Evolutionary conservation across 1,140 invertebrate genomes (phyloP).

Genomic region (Trichonephila clavipes): DNA sequence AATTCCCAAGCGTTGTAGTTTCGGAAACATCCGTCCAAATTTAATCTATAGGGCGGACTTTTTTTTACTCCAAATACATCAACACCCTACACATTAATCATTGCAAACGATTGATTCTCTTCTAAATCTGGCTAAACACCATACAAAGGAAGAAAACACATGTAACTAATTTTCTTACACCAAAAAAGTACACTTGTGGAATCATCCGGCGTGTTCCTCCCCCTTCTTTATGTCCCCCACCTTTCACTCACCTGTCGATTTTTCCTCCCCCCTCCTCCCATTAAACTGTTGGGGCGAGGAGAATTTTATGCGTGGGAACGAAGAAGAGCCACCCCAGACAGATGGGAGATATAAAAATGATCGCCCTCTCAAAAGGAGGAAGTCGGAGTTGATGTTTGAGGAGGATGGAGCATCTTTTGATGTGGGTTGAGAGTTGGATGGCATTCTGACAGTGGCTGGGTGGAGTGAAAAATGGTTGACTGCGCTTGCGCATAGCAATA

Average conservation of each 20-base stretch:
- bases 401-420: too few relatives aligned
- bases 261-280: background rate
- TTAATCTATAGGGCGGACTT: too few relatives aligned
- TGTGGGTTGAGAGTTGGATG: background rate
- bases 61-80: too few relatives aligned
- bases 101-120: background rate
- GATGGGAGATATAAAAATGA: conserved; percentile 49
- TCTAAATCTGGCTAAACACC: background rate
- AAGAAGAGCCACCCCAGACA: conserved; percentile 18
- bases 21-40: too few relatives aligned
- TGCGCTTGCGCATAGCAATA: background rate
- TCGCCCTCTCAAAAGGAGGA: background rate
- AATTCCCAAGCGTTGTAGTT: too few relatives aligned
- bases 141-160: background rate
- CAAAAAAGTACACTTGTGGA: background rate
- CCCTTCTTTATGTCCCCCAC: background rate
- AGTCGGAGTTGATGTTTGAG: background rate
- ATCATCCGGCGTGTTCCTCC: background rate
- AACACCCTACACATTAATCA: background rate
- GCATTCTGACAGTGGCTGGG: background rate
- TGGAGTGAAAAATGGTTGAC: background rate
- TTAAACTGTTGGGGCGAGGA: background rate
- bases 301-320: conserved; percentile 61
- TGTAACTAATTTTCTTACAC: background rate
- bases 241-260: conserved; percentile 51